A percentile compares a stretch with the other conserved stretches of the same genome.
phyloP scores from a whole-genome alignment of 2,888 invertebrate species.

The Dicyrtomina minuta region DNA sequence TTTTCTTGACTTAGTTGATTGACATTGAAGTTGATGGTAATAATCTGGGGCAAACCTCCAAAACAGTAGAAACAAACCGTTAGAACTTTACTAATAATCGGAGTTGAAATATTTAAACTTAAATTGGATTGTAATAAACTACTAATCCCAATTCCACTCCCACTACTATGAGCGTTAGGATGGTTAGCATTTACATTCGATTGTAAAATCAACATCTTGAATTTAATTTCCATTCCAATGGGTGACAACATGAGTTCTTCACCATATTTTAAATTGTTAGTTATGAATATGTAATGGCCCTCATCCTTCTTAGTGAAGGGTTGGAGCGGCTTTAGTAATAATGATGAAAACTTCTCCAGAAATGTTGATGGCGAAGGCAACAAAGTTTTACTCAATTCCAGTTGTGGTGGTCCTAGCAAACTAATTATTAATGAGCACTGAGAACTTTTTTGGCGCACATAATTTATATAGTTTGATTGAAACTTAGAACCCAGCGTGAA shows the following conservation, averaged over 20 bases:
- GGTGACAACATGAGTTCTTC: not conserved
- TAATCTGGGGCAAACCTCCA: not conserved
- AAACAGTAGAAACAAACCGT: not conserved
- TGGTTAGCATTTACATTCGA: too few species aligned
- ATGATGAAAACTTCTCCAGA: not conserved
- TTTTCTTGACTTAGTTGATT: too few species aligned
- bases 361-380: too few species aligned
- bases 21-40: too few species aligned
- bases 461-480: too few species aligned
- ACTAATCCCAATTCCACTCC: too few species aligned
- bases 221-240: constrained; percentile 9
- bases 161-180: too few species aligned
- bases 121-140: too few species aligned
- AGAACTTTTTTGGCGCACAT: constrained; percentile 4
- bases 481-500: too few species aligned
- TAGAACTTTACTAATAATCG: not conserved
- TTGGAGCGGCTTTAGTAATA: not conserved
- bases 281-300: not conserved
- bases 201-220: not conserved
- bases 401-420: too few species aligned
- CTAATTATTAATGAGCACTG: not conserved
- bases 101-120: too few species aligned
- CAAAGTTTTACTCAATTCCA: too few species aligned
- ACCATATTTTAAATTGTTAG: not conserved
- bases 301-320: constrained; percentile 15